Conservation (phyloP, 2,113 vertebrate genomes). For the Callorhinus ursinus region DNA sequence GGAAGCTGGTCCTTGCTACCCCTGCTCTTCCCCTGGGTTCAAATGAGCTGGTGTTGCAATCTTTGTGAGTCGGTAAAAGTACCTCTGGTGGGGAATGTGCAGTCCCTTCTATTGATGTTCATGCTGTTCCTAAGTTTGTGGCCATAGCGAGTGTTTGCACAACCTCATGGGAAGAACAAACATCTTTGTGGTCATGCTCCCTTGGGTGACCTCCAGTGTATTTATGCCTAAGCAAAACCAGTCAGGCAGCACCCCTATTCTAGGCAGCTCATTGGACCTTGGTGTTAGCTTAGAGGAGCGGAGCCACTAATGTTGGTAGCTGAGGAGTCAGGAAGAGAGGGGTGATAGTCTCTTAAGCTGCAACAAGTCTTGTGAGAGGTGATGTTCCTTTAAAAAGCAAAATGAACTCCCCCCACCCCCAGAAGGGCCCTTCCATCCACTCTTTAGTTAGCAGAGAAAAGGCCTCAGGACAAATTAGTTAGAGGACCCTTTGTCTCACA, state of each 20-base stretch:
- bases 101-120: not conserved
- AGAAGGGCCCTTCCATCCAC: not conserved
- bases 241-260: not conserved
- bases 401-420: not conserved
- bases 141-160: not conserved
- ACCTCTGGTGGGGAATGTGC: not conserved
- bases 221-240: not conserved
- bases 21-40: not conserved
- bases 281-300: not conserved
- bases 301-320: not conserved
- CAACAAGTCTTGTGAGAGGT: not conserved
- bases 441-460: not conserved
- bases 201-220: not conserved
- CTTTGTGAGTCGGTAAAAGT: not conserved
- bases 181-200: not conserved
- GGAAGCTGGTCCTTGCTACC: not conserved
- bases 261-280: not conserved
- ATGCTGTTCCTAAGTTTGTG: not conserved
- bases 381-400: not conserved
- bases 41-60: not conserved
- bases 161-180: constrained; percentile 9
- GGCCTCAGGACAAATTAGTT: not conserved
- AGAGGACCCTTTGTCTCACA: not conserved
- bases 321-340: not conserved
- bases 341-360: no score